Conservation (phyloP, 2,888 invertebrate genomes). For the Clanis bilineata region DNA sequence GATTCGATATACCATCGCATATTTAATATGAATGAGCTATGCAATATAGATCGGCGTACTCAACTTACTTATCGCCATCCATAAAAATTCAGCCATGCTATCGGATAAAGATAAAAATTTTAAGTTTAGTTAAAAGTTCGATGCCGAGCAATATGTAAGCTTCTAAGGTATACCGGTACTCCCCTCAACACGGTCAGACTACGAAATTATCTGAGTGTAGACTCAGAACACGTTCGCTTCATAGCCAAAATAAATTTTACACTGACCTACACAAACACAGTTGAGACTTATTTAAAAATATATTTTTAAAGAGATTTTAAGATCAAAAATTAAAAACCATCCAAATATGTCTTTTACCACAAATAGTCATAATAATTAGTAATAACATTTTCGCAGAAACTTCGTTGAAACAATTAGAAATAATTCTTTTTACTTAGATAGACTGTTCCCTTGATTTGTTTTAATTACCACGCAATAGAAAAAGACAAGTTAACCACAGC, state of each 20-base stretch:
- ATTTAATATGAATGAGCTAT: background rate
- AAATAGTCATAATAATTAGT: no score
- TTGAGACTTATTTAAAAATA: no score
- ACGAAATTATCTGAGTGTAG: conserved; percentile 3
- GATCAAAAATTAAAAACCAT: no score
- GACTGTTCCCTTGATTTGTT: no score
- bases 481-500: no score
- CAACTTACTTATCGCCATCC: background rate
- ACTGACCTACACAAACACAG: background rate
- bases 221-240: conserved; percentile 1
- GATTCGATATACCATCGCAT: no score
- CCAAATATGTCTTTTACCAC: no score
- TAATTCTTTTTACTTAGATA: no score
- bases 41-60: background rate
- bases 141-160: conserved; percentile 9
- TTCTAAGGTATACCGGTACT: background rate
- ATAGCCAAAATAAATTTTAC: conserved; percentile 5
- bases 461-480: no score
- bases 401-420: no score
- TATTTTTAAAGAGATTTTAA: no score
- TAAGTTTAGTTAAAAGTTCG: conserved; percentile 9
- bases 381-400: no score
- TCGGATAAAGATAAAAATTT: conserved; percentile 10
- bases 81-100: conserved; percentile 3
- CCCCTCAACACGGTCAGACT: conserved; percentile 9